Percentiles rank a stretch among this genome's conserved stretches.
Conservation (phyloP, 2,888 invertebrate genomes). For the Priocnemis perturbator region DNA sequence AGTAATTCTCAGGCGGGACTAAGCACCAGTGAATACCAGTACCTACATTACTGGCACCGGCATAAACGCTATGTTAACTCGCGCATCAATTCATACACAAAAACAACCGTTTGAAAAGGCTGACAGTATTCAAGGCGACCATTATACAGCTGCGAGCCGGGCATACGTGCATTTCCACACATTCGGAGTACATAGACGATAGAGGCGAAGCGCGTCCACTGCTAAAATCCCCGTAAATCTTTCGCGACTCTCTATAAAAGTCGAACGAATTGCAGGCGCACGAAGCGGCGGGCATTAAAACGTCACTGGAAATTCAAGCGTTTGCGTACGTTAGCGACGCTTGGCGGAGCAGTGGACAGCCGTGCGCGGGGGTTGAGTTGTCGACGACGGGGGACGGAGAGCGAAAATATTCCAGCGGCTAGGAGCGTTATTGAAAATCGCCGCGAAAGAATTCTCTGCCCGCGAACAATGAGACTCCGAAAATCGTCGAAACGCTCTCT, state of each 20-base stretch:
- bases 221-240: conserved; percentile 66
- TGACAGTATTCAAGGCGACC: neutral
- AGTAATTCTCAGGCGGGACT: too few species aligned
- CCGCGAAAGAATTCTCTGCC: conserved; percentile 23
- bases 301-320: conserved; percentile 44
- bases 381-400: neutral
- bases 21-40: too few species aligned
- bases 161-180: conserved; percentile 6
- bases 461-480: conserved; percentile 27
- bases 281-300: conserved; percentile 50
- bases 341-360: neutral
- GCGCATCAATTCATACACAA: too few species aligned
- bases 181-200: conserved; percentile 10
- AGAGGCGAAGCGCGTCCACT: conserved; percentile 40
- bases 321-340: conserved; percentile 5
- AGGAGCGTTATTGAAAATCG: conserved; percentile 36
- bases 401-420: conserved; percentile 19
- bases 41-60: neutral
- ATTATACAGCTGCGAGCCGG: too few species aligned
- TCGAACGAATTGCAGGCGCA: conserved; percentile 59
- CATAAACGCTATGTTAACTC: too few species aligned
- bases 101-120: conserved; percentile 1
- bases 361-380: conserved; percentile 10
- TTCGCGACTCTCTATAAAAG: conserved; percentile 65
- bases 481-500: conserved; percentile 21